Evolutionary conservation across 2,113 vertebrate species (phyloP), one percentile per base, ranked within the genome.

Genomic region (Rallus limicola): DNA sequence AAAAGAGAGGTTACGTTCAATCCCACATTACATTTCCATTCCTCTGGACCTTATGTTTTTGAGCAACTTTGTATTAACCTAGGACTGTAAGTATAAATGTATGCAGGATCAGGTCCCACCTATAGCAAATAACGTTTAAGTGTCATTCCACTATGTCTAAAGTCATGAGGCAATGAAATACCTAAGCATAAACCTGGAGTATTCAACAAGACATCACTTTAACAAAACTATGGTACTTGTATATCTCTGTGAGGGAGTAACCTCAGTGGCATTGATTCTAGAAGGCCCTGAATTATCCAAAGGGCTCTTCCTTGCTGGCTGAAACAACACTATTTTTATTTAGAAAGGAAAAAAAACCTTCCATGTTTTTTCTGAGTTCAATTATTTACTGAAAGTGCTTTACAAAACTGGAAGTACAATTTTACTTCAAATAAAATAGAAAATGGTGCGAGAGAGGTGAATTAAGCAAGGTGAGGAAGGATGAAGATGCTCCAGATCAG

Each of bases 281-380:
- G 38, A 86, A 69, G 38, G 20, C 23, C 67, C 68, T 65, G 56
- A 88, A 58, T 11, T 31, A 59, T 18, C 17, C 46, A 55, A 38
- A 64, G 18, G 17, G 4, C 20, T 81, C 20, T 81, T 62, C 28
- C 71, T 74, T 7, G 2, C 14, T 60, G 28, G 12, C 38, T 87
- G 34, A 79, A 86, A 65, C 38, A 2, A 16, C 21, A 6, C 1
- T 0, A 0, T 5, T 21, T 26, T 19, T 63, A 10, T 21, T 19
- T 40, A 62, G 5, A 59, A 90, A 62, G 34, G 46, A 63, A 75
- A 18, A 28, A 46, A 36, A 36, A 36, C 36, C 55, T 44, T 64
- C 9, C 8, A 20, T 31, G 40, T 42, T 38, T 13, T 23, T 84
- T 70, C 76, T 67, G 55, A 81, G 23, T 31, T 82, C 36, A 68